phyloP scores from a whole-genome alignment of 2,888 invertebrate genomes.

The Xylophagus ater region DNA sequence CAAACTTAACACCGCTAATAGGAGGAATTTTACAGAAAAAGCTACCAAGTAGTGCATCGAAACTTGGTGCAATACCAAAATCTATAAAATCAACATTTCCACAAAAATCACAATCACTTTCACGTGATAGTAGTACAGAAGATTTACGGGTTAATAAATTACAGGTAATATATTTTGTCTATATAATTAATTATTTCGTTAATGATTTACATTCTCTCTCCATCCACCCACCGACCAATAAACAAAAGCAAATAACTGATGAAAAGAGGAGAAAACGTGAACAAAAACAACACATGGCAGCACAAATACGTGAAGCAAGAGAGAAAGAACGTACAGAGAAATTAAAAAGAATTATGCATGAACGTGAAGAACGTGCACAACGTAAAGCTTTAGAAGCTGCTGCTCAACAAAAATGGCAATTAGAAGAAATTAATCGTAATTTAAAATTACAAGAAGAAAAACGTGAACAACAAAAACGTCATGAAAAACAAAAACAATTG shows the following conservation, averaged over 20 bases:
- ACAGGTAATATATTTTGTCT: conserved; percentile 15
- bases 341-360: conserved; percentile 30
- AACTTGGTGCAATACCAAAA: conserved; percentile 23
- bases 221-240: background rate
- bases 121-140: conserved; percentile 33
- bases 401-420: conserved; percentile 30
- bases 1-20: conserved; percentile 15
- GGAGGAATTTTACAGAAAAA: conserved; percentile 24
- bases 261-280: conserved; percentile 37
- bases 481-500: conserved; percentile 17
- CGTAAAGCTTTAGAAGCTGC: conserved; percentile 27
- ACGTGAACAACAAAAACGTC: conserved; percentile 15
- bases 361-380: conserved; percentile 34
- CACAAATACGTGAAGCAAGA: conserved; percentile 33
- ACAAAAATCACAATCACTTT: conserved; percentile 24
- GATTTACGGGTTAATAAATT: conserved; percentile 29
- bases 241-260: conserved; percentile 29
- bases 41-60: conserved; percentile 30
- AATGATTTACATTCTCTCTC: background rate
- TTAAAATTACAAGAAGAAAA: conserved; percentile 12
- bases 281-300: conserved; percentile 33
- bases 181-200: background rate
- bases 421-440: conserved; percentile 31
- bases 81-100: conserved; percentile 17
- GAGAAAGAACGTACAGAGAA: conserved; percentile 36